These are phyloP conservation scores for Phragmatobia fuliginosa DNA, from an alignment of 2,888 invertebrate genomes.

Conservation along the genomic window DNA sequence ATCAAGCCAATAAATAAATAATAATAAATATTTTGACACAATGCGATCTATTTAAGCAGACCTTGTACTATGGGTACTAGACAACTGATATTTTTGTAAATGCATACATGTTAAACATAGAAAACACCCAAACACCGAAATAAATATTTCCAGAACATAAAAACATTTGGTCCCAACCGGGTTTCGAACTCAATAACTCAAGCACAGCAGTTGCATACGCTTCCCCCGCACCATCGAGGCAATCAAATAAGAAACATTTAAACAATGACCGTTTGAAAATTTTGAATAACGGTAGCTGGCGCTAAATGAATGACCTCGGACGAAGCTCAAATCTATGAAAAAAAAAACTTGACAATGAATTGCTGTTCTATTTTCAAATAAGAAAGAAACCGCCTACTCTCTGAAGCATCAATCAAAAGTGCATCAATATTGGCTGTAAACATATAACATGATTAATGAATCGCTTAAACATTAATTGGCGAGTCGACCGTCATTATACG, in stretches of 20 bases:
- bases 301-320: slow-evolving; percentile 40
- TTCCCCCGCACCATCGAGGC: too few species aligned
- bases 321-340: slow-evolving; percentile 23
- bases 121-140: too few species aligned
- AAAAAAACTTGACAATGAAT: slow-evolving; percentile 15
- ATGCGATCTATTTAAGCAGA: too few species aligned
- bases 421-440: slow-evolving; percentile 48
- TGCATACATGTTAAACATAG: too few species aligned
- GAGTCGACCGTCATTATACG: slow-evolving; percentile 40
- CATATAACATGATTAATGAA: slow-evolving; percentile 65
- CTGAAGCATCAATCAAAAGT: slow-evolving; percentile 53
- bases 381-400: slow-evolving; percentile 31
- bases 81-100: too few species aligned
- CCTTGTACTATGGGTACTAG: too few species aligned
- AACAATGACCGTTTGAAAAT: slow-evolving; percentile 7
- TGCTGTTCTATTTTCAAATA: slow-evolving; percentile 31
- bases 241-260: background rate
- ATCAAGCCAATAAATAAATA: too few species aligned
- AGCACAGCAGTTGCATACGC: too few species aligned
- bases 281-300: slow-evolving; percentile 44
- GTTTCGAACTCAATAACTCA: too few species aligned
- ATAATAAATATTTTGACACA: too few species aligned
- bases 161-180: too few species aligned
- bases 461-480: slow-evolving; percentile 62
- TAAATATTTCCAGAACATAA: too few species aligned